Conservation (phyloP, 2,797 vertebrate species). For the Lagocephalus sceleratus region DNA sequence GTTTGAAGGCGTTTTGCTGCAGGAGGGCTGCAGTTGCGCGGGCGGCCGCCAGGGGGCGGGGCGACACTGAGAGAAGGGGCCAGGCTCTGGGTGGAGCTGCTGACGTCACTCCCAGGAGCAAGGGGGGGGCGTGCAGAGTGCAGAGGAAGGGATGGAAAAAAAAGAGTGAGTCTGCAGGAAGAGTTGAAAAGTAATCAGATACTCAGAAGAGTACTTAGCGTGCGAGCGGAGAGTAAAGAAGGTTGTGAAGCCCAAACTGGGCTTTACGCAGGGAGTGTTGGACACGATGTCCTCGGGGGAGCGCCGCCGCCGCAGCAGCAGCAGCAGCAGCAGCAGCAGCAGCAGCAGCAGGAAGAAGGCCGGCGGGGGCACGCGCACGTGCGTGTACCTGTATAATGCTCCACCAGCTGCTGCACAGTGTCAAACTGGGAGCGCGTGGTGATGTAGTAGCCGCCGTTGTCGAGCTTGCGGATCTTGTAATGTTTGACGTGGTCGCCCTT, state of each 20-base stretch:
- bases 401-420: constrained; percentile 86
- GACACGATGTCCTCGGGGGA: background rate
- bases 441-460: constrained; percentile 95
- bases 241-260: too few species aligned
- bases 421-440: constrained; percentile 93
- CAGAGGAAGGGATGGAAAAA: too few species aligned
- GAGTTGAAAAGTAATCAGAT: too few species aligned
- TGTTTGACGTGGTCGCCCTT: constrained; percentile 95
- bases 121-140: too few species aligned
- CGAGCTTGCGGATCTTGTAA: constrained; percentile 97
- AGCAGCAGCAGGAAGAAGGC: constrained; percentile 2
- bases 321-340: constrained; percentile 4
- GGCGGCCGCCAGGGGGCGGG: constrained; percentile 57
- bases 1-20: constrained; percentile 15
- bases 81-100: constrained; percentile 35
- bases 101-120: constrained; percentile 17
- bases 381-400: constrained; percentile 85
- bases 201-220: too few species aligned
- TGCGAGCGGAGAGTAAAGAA: too few species aligned
- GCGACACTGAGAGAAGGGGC: constrained; percentile 31
- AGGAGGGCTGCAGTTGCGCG: constrained; percentile 9
- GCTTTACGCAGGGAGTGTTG: background rate
- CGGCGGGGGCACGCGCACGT: background rate
- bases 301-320: too few species aligned
- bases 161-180: too few species aligned